Evolutionary conservation across 2,113 vertebrate species (phyloP), one percentile per base, ranked within the genome.

Genomic region (Neodon shergylaensis): DNA sequence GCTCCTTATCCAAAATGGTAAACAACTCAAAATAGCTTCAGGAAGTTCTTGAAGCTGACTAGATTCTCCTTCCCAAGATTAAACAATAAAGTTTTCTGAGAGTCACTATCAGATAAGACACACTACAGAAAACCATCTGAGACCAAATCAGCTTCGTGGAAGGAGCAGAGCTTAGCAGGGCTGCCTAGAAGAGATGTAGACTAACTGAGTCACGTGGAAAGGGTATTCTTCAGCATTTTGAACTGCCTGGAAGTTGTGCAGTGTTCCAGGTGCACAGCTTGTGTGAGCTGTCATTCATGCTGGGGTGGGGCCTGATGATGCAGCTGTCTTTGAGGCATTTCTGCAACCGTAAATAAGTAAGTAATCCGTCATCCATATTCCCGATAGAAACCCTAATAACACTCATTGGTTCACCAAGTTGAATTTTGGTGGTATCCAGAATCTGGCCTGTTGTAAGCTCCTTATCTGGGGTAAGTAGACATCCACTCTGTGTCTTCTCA

Each of bases 401-500:
- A 58, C 36, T 24, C 36, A 81, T 58, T 24, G 5, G 21, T 11
- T 81, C 21, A 58, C 11, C 78, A 81, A 81, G 21, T 58, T 81
- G 6, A 52, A 54, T 22, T 81, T 54, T 12, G n/a, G 19, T n/a
- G 52, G 11, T 39, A 26, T 26, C 6, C 36, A 39, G 39, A 61
- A 39, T 61, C 39, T 82, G 36, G 22, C 58, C 36, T 61, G 12
- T 26, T 82, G 21, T 82, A 58, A 36, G 36, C 36, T 82, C 3
- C 12, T 52, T 26, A 58, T 82, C 36, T 61, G 2, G 21, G 22
- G 6, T 21, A 58, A 61, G 36, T 26, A 26, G 33, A 58, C 21
- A 1, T 24, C 1, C 7, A 12, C 3, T 13, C 1, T n/a, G 21
- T 10, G 1, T 58, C 52, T 58, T 22, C 21, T 22, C 36, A 39